phyloP scores from a whole-genome alignment of 2,888 invertebrate species.

The Rutpela maculata region DNA sequence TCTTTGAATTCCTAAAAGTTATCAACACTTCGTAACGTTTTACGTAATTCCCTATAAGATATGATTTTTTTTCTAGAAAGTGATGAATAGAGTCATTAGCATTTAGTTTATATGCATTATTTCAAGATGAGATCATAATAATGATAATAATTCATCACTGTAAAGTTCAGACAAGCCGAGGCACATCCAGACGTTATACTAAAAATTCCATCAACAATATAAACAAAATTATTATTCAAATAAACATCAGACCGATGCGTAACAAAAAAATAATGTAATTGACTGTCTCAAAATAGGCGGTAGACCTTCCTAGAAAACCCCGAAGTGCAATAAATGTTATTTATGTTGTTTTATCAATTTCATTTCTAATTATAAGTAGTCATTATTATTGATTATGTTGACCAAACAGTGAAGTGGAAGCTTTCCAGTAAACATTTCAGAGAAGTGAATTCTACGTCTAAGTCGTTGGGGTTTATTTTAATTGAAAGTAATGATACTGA shows the following conservation, averaged over 20 bases:
- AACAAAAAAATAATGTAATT: neutral
- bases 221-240: conserved; percentile 8
- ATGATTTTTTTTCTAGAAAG: neutral
- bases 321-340: neutral
- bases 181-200: neutral
- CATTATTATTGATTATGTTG: neutral
- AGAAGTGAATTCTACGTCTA: too few relatives aligned
- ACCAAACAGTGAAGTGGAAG: neutral
- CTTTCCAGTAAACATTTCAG: neutral
- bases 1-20: neutral
- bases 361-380: conserved; percentile 21
- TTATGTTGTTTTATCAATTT: neutral
- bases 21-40: neutral
- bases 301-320: conserved; percentile 4
- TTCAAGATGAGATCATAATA: conserved; percentile 20
- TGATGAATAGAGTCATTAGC: neutral
- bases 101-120: neutral
- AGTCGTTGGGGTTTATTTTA: too few relatives aligned
- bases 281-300: conserved; percentile 1
- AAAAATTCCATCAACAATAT: neutral
- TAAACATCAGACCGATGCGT: neutral
- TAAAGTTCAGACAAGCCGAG: neutral
- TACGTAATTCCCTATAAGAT: neutral
- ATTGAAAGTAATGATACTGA: too few relatives aligned
- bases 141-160: neutral